Conservation (phyloP, 2,888 invertebrate genomes). For the Plebejus argus region DNA sequence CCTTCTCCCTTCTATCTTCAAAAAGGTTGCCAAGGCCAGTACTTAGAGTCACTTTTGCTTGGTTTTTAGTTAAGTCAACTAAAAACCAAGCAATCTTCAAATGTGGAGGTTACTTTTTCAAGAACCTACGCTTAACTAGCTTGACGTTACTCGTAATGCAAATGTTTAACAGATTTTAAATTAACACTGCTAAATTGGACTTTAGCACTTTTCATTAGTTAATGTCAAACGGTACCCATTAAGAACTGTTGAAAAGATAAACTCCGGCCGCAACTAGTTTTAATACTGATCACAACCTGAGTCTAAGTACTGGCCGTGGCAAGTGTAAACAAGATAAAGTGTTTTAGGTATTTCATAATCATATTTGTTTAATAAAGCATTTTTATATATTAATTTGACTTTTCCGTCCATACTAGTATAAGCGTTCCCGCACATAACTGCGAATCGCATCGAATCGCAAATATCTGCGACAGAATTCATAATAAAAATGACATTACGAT, state of each 20-base stretch:
- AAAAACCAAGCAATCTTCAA: too few species aligned
- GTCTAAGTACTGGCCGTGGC: slow-evolving; percentile 65
- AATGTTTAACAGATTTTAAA: neutral
- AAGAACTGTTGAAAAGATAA: neutral
- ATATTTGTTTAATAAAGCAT: slow-evolving; percentile 41
- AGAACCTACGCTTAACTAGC: too few species aligned
- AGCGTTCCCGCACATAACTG: too few species aligned
- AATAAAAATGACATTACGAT: too few species aligned
- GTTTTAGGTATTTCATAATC: slow-evolving; percentile 37
- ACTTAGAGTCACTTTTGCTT: slow-evolving; percentile 46
- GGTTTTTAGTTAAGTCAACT: slow-evolving; percentile 10
- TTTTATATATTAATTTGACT: slow-evolving; percentile 37
- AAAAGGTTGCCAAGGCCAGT: slow-evolving; percentile 73
- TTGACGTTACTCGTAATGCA: neutral
- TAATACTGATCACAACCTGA: neutral
- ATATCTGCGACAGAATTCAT: too few species aligned
- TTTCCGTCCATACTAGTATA: slow-evolving; percentile 15
- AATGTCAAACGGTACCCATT: neutral
- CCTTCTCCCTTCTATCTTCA: slow-evolving; percentile 46
- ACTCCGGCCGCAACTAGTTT: neutral
- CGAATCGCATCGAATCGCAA: too few species aligned
- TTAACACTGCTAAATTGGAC: neutral
- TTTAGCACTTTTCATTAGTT: neutral
- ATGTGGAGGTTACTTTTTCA: too few species aligned
- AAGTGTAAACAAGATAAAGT: slow-evolving; percentile 33